Percentiles rank a stretch among this genome's conserved stretches.
Conservation (phyloP, 2,888 invertebrate species). For the Carabus problematicus region DNA sequence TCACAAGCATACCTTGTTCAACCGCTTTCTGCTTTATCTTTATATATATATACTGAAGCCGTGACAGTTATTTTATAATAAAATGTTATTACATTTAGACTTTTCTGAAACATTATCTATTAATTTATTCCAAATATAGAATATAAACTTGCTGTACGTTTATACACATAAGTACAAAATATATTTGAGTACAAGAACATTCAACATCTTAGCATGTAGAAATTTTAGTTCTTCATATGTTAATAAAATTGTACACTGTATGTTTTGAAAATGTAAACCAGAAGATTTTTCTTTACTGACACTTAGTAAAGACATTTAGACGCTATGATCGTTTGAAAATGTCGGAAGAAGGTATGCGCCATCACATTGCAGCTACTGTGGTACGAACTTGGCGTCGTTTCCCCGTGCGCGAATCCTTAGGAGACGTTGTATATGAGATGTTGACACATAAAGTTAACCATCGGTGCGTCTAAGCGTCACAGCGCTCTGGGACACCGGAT, state of each 20-base stretch:
- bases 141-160: too few species aligned
- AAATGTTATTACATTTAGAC: too few species aligned
- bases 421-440: conserved; percentile 47
- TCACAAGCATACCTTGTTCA: not conserved
- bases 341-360: not conserved
- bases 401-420: conserved; percentile 45
- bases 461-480: conserved; percentile 36
- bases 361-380: conserved; percentile 7
- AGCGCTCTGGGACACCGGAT: conserved; percentile 20
- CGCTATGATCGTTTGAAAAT: conserved; percentile 8
- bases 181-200: too few species aligned
- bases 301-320: conserved; percentile 7
- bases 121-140: too few species aligned
- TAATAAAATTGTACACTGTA: too few species aligned
- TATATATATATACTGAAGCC: not conserved
- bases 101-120: too few species aligned
- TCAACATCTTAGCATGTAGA: too few species aligned
- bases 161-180: too few species aligned
- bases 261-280: too few species aligned
- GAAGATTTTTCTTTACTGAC: too few species aligned
- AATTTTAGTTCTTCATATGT: too few species aligned
- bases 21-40: not conserved
- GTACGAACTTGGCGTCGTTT: conserved; percentile 12
- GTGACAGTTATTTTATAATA: too few species aligned
- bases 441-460: conserved; percentile 51